Evolutionary conservation across 2,113 vertebrate species (phyloP).

Genomic region (Poeciliopsis prolifica): DNA sequence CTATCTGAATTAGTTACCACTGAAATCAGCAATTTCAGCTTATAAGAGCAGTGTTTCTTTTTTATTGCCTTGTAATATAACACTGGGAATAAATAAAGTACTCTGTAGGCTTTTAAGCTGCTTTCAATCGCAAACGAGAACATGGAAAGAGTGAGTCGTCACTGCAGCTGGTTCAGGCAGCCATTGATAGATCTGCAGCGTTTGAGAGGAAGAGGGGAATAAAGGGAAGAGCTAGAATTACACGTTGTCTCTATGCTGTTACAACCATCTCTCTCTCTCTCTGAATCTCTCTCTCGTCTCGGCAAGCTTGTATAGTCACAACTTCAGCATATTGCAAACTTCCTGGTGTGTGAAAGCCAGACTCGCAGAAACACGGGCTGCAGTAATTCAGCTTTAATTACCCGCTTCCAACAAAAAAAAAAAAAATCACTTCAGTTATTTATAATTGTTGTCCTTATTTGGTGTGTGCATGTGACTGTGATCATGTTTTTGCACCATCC

Average conservation of each 20-base stretch:
- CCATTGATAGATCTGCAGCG: constrained; percentile 45
- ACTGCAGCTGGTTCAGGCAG: constrained; percentile 35
- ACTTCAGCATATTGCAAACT: constrained; percentile 55
- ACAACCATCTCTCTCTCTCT: constrained; percentile 3
- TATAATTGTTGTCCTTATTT: constrained; percentile 64
- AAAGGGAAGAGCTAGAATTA: constrained; percentile 4
- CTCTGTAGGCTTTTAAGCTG: constrained; percentile 17
- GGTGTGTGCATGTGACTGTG: constrained; percentile 22
- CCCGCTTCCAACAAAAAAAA: constrained; percentile 36
- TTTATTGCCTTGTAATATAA: no score
- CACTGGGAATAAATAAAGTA: no score
- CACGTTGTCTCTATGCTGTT: constrained; percentile 31
- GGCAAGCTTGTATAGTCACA: background rate
- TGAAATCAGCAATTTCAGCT: no score
- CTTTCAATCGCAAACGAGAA: constrained; percentile 26
- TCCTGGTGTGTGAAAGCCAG: constrained; percentile 53
- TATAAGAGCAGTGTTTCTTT: no score
- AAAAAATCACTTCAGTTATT: constrained; percentile 58
- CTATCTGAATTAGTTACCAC: no score
- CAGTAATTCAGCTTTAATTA: constrained; percentile 74
- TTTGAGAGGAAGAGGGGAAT: background rate
- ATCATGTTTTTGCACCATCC: constrained; percentile 26
- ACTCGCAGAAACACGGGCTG: constrained; percentile 44
- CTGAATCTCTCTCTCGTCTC: background rate
- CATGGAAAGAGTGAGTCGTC: constrained; percentile 66